A percentile compares a stretch with the other conserved stretches of the same genome.
phyloP scores from a whole-genome alignment of 2,888 invertebrate genomes.

The Eurytoma californica region DNA sequence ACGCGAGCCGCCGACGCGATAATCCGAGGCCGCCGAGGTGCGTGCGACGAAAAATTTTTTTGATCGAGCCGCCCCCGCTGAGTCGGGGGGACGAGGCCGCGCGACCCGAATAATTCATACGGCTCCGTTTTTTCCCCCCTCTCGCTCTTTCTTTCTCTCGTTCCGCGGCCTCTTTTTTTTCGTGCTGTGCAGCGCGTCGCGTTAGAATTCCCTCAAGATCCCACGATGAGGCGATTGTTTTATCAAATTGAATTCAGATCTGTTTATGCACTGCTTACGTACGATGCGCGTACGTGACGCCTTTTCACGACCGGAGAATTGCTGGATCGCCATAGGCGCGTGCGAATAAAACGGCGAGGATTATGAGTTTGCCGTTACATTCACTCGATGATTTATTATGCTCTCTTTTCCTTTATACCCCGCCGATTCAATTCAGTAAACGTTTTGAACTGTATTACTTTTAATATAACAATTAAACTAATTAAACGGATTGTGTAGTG shows the following conservation, averaged over 20 bases:
- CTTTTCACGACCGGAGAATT: not conserved
- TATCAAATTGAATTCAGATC: constrained; percentile 21
- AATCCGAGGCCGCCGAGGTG: not conserved
- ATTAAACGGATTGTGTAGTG: too few relatives aligned
- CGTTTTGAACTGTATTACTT: too few relatives aligned
- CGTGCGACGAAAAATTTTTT: not conserved
- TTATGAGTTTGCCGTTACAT: too few relatives aligned
- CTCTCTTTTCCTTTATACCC: too few relatives aligned
- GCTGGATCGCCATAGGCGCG: too few relatives aligned
- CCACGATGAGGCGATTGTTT: constrained; percentile 5
- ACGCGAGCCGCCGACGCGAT: not conserved
- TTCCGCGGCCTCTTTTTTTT: too few relatives aligned
- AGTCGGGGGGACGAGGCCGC: not conserved
- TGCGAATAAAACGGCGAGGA: too few relatives aligned
- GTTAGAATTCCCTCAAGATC: not conserved
- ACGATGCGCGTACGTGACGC: not conserved
- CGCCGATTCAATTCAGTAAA: too few relatives aligned
- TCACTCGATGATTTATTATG: too few relatives aligned
- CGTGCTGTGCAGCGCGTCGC: not conserved
- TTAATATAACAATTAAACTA: too few relatives aligned
- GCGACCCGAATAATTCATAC: constrained; percentile 39
- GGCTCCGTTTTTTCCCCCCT: constrained; percentile 4
- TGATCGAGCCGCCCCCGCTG: not conserved
- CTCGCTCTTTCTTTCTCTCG: too few relatives aligned
- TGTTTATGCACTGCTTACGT: not conserved